Conservation (phyloP, 2,797 vertebrate species). For the Anas acuta region DNA sequence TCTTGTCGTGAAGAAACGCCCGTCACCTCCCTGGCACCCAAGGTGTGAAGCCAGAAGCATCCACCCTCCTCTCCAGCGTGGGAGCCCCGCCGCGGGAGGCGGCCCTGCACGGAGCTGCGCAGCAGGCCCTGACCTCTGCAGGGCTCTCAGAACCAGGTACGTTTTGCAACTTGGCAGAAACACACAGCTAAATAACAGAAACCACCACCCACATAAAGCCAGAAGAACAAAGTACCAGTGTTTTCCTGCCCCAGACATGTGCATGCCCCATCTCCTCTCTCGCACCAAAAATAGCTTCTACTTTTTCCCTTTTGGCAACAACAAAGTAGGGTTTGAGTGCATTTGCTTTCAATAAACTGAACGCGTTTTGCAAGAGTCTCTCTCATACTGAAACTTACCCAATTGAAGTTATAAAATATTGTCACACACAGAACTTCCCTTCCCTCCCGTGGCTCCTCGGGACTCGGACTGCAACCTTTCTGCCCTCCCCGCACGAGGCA, state of each 20-base stretch:
- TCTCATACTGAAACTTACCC: slow-evolving; percentile 16
- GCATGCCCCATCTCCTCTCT: slow-evolving; percentile 62
- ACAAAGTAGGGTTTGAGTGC: slow-evolving; percentile 20
- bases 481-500: neutral
- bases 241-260: slow-evolving; percentile 64
- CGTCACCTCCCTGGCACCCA: slow-evolving; percentile 27
- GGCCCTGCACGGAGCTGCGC: neutral
- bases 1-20: neutral
- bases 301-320: slow-evolving; percentile 62
- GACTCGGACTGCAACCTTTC: neutral
- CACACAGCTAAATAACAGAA: slow-evolving; percentile 49
- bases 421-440: neutral
- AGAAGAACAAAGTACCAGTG: slow-evolving; percentile 66
- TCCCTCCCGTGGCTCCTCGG: neutral
- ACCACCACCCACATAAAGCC: slow-evolving; percentile 68
- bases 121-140: neutral
- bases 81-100: neutral
- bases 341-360: slow-evolving; percentile 60
- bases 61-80: neutral
- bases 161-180: slow-evolving; percentile 64
- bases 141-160: slow-evolving; percentile 56
- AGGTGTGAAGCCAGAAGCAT: slow-evolving; percentile 36
- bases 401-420: slow-evolving; percentile 1
- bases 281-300: slow-evolving; percentile 62
- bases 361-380: slow-evolving; percentile 24